These are phyloP conservation scores for Leptinotarsa lineolata DNA, from an alignment of 1,140 invertebrate species.

Conservation along the genomic window DNA sequence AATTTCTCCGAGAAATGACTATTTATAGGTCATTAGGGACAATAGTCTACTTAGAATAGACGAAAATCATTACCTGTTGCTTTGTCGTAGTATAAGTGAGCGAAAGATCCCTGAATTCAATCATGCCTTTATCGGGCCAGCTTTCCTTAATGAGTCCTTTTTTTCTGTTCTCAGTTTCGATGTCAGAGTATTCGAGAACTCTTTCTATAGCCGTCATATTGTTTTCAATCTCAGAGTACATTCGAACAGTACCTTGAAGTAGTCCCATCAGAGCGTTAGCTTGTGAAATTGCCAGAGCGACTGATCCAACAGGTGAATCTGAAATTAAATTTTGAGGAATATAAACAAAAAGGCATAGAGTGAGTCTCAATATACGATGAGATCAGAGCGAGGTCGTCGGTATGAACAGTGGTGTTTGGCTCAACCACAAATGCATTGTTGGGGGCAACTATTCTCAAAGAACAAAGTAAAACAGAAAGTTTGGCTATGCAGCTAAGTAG, in stretches of 20 bases:
- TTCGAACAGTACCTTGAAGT: not conserved
- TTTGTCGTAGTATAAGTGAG: conserved; percentile 63
- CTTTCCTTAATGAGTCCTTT: conserved; percentile 54
- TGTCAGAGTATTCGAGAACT: conserved; percentile 67
- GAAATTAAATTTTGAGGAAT: not conserved
- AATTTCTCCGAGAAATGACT: too few species aligned
- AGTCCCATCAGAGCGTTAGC: not conserved
- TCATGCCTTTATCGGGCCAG: conserved; percentile 74
- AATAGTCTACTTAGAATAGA: too few species aligned
- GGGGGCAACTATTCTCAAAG: too few species aligned
- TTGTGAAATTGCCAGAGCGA: not conserved
- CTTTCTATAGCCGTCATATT: conserved; percentile 80
- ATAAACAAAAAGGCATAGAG: too few species aligned
- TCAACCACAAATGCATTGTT: too few species aligned
- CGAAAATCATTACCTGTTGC: conserved; percentile 43
- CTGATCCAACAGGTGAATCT: not conserved
- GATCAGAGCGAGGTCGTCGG: too few species aligned
- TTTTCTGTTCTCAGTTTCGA: conserved; percentile 57
- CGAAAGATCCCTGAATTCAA: conserved; percentile 70
- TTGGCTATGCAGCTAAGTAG: too few species aligned
- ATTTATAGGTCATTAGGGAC: too few species aligned
- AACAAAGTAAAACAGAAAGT: too few species aligned
- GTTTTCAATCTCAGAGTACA: conserved; percentile 65
- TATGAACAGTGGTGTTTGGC: too few species aligned
- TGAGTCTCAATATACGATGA: too few species aligned